A percentile compares a stretch with the other conserved stretches of the same genome.
Evolutionary conservation across 2,888 invertebrate genomes (phyloP).

Genomic region (Heliconius hortense): DNA sequence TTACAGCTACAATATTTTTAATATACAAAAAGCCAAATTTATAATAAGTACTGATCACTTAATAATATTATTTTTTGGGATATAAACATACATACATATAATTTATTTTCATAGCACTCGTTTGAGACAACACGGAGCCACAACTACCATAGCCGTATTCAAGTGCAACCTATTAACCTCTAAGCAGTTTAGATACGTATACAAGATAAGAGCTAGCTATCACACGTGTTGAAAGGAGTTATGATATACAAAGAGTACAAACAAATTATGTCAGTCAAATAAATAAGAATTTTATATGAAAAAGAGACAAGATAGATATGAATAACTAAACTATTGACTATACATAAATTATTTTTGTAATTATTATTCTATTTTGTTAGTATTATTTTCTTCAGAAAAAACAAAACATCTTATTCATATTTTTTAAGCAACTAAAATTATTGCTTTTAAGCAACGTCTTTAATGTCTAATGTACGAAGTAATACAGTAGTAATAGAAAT

Average conservation of each 20-base stretch:
- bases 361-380: no score
- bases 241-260: not conserved
- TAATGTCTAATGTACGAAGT: not conserved
- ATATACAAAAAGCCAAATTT: no score
- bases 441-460: not conserved
- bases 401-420: not conserved
- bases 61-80: not conserved
- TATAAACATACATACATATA: not conserved
- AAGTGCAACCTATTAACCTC: slow-evolving; percentile 28
- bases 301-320: not conserved
- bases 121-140: slow-evolving; percentile 18
- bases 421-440: no score
- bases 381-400: no score
- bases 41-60: no score
- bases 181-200: slow-evolving; percentile 24
- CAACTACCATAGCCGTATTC: slow-evolving; percentile 11
- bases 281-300: not conserved
- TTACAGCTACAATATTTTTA: no score
- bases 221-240: slow-evolving; percentile 22
- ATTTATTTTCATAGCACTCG: not conserved
- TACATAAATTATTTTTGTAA: no score
- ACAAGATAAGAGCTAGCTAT: slow-evolving; percentile 25
- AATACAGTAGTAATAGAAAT: not conserved
- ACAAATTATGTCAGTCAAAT: not conserved
- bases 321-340: no score